Conservation (phyloP, 2,888 invertebrate genomes). For the Trissolcus japonicus region DNA sequence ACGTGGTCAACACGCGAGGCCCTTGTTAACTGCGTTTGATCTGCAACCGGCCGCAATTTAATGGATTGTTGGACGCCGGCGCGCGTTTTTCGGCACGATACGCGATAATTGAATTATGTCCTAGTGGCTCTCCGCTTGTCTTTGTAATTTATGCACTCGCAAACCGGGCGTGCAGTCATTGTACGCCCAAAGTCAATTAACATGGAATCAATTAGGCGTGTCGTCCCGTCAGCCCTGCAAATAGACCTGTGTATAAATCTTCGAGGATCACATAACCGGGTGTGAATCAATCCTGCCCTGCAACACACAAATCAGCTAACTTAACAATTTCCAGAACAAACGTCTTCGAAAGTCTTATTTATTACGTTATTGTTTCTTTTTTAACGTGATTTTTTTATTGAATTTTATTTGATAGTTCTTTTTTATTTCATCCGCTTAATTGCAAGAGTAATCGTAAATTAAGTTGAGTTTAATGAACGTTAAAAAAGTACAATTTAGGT, state of each 20-base stretch:
- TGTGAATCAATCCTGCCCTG: background rate
- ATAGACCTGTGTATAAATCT: background rate
- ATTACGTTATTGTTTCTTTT: too few species aligned
- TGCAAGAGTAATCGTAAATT: too few species aligned
- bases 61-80: slow-evolving; percentile 17
- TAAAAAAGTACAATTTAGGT: too few species aligned
- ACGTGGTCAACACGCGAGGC: background rate
- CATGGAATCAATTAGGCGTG: slow-evolving; percentile 7
- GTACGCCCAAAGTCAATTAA: slow-evolving; percentile 8
- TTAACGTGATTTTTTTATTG: too few species aligned
- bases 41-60: slow-evolving; percentile 13
- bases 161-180: slow-evolving; percentile 9
- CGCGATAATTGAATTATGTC: slow-evolving; percentile 31
- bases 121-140: slow-evolving; percentile 3
- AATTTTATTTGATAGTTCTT: too few species aligned
- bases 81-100: slow-evolving; percentile 19
- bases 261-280: background rate
- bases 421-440: too few species aligned
- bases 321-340: too few species aligned
- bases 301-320: too few species aligned
- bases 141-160: slow-evolving; percentile 28
- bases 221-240: background rate
- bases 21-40: slow-evolving; percentile 11
- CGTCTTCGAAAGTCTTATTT: too few species aligned
- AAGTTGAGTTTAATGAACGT: too few species aligned